phyloP scores from a whole-genome alignment of 2,888 invertebrate species.

The Drosophila paranaensis region DNA sequence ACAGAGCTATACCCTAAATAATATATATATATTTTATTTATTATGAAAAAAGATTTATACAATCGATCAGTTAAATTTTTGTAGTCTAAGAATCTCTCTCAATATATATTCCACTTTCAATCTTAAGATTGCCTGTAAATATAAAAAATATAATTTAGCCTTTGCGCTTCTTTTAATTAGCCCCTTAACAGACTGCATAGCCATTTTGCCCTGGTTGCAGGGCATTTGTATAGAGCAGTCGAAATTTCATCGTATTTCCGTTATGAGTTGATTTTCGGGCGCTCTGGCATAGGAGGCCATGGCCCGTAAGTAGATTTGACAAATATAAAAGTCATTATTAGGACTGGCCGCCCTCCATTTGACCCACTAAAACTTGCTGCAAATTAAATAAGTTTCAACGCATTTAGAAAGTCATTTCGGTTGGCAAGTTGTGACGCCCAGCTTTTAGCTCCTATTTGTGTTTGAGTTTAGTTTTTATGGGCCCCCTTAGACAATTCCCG shows the following conservation, averaged over 20 bases:
- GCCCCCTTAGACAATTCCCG: constrained; percentile 6
- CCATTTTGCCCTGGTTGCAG: not conserved
- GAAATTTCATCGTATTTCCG: constrained; percentile 26
- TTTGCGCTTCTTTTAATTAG: not conserved
- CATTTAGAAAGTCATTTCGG: constrained; percentile 79
- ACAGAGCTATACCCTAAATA: too few relatives aligned
- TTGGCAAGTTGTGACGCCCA: constrained; percentile 52
- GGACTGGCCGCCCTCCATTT: constrained; percentile 9
- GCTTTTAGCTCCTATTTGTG: constrained; percentile 65
- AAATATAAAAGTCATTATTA: constrained; percentile 57
- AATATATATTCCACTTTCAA: too few relatives aligned
- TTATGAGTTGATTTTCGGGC: constrained; percentile 38
- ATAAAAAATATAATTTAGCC: not conserved
- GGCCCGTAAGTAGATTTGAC: constrained; percentile 48
- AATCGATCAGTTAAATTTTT: too few relatives aligned
- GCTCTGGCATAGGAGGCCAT: constrained; percentile 3
- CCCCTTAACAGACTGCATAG: not conserved
- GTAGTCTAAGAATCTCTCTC: too few relatives aligned
- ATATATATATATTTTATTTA: too few relatives aligned
- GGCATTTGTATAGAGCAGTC: constrained; percentile 8
- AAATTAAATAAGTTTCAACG: constrained; percentile 79
- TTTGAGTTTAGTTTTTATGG: constrained; percentile 74
- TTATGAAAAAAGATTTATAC: too few relatives aligned
- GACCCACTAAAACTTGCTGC: constrained; percentile 57
- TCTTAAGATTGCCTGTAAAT: too few relatives aligned